These are phyloP conservation scores for Euschistus heros DNA, from an alignment of 1,140 invertebrate species.

Conservation along the genomic window DNA sequence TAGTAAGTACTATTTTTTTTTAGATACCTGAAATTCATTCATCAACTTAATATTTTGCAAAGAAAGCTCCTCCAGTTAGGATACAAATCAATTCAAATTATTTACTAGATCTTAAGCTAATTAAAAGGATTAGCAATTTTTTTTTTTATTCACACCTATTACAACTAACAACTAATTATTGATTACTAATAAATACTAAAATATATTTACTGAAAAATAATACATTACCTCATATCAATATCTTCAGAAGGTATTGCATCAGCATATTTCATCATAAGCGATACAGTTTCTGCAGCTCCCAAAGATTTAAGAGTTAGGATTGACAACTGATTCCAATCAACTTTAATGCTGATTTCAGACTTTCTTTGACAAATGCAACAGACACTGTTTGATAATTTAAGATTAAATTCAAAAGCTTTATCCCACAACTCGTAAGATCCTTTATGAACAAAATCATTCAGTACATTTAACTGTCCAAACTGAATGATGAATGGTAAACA, in stretches of 20 bases:
- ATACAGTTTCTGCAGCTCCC: conserved; percentile 31
- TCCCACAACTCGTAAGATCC: conserved; percentile 10
- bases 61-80: too few species aligned
- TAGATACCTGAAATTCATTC: too few species aligned
- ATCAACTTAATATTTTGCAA: too few species aligned
- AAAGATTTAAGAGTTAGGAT: conserved; percentile 34
- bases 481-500: conserved; percentile 20
- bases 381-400: conserved; percentile 30
- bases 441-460: neutral
- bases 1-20: too few species aligned
- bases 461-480: conserved; percentile 14
- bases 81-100: too few species aligned
- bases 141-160: too few species aligned
- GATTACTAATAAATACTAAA: neutral
- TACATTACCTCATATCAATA: conserved; percentile 30
- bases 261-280: conserved; percentile 34
- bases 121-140: too few species aligned
- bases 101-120: too few species aligned
- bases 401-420: conserved; percentile 22
- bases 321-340: conserved; percentile 34
- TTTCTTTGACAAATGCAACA: conserved; percentile 31
- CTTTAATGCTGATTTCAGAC: neutral
- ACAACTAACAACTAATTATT: too few species aligned
- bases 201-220: neutral
- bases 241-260: conserved; percentile 33